Percentiles rank a stretch among this genome's conserved stretches.
phyloP scores from a whole-genome alignment of 2,113 vertebrate genomes.

The Ceratotherium simum region DNA sequence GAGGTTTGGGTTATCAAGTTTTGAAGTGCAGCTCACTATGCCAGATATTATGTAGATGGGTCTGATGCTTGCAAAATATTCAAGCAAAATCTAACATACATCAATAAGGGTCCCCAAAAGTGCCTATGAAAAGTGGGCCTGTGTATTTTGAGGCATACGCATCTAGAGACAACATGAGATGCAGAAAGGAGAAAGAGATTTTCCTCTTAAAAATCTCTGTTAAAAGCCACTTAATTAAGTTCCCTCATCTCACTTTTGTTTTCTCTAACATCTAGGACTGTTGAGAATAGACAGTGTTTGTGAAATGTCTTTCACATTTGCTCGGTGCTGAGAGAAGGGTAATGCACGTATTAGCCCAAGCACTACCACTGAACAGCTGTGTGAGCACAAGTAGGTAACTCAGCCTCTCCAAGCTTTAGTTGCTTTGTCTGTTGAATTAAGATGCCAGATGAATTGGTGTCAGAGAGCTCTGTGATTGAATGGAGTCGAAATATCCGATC shows the following conservation, averaged over 20 bases:
- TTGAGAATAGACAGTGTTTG: neutral
- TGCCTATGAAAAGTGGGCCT: neutral
- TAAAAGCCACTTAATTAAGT: neutral
- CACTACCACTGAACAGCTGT: neutral
- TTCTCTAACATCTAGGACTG: neutral
- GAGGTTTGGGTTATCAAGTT: neutral
- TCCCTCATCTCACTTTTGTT: neutral
- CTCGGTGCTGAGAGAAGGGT: neutral
- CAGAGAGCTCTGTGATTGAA: neutral
- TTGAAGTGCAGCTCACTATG: neutral
- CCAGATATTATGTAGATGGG: neutral
- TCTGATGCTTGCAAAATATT: neutral
- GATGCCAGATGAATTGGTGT: neutral
- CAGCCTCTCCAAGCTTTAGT: neutral
- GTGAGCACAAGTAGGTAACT: neutral
- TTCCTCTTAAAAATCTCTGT: neutral
- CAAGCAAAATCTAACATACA: neutral
- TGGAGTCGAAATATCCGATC: neutral
- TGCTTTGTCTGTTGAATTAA: neutral
- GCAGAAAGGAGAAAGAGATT: neutral
- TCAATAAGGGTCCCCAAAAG: neutral
- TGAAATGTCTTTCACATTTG: neutral
- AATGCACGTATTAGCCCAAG: rapidly evolving
- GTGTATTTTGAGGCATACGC: neutral
- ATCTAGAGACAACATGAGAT: neutral